Conservation (phyloP, 2,888 invertebrate genomes). For the Eucera pruinosa region DNA sequence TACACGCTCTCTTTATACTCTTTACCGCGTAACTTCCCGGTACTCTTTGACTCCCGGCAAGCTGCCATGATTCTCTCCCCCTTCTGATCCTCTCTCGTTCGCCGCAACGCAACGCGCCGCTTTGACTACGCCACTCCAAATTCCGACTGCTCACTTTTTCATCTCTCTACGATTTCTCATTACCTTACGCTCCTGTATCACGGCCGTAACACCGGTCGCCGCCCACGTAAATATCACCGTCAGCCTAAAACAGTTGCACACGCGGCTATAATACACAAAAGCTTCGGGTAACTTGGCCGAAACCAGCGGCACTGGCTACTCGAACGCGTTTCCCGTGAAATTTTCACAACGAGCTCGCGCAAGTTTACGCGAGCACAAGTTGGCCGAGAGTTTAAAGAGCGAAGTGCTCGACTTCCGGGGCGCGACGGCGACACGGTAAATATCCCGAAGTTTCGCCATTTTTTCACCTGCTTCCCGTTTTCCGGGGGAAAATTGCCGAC, state of each 20-base stretch:
- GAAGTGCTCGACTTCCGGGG: conserved; percentile 6
- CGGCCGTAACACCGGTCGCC: not conserved
- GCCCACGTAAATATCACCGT: too few species aligned
- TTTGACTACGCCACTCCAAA: conserved; percentile 8
- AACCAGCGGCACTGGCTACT: not conserved
- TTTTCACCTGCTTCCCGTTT: conserved; percentile 10
- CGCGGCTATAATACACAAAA: not conserved
- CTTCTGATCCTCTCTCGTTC: conserved; percentile 10
- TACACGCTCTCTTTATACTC: conserved; percentile 25
- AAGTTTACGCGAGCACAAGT: conserved; percentile 3
- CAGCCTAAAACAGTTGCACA: not conserved
- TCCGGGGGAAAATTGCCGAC: conserved; percentile 10
- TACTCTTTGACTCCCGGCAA: conserved; percentile 1
- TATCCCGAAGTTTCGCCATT: conserved; percentile 24
- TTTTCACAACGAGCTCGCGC: not conserved
- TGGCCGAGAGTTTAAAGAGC: not conserved
- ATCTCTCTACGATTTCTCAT: conserved; percentile 20
- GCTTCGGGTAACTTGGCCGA: not conserved
- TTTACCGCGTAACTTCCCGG: not conserved
- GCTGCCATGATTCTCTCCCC: not conserved
- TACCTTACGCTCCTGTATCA: not conserved
- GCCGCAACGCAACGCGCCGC: too few species aligned
- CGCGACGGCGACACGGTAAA: not conserved
- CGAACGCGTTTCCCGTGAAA: not conserved
- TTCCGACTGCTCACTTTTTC: conserved; percentile 22